Conservation (phyloP, 1,140 invertebrate genomes). For the Papilio dardanus region DNA sequence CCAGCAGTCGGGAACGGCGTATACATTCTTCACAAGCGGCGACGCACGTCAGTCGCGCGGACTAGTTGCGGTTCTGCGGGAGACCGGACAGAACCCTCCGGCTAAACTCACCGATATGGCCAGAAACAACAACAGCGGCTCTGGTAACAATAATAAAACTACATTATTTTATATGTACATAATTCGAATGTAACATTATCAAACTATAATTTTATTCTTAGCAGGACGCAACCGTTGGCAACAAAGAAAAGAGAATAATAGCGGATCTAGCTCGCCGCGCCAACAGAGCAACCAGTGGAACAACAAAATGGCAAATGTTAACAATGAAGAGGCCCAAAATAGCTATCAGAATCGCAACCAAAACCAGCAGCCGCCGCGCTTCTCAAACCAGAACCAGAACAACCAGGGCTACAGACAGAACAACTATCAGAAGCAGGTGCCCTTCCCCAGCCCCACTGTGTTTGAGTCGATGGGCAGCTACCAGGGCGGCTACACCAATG, state of each 20-base stretch:
- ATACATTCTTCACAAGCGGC: constrained; percentile 97
- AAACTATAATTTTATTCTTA: constrained; percentile 33
- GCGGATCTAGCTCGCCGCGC: constrained; percentile 70
- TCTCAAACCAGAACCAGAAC: constrained; percentile 70
- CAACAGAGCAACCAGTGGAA: constrained; percentile 79
- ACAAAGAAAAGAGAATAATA: constrained; percentile 80
- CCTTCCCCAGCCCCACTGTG: constrained; percentile 76
- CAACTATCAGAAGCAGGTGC: constrained; percentile 73
- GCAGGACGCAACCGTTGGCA: constrained; percentile 81
- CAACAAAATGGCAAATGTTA: constrained; percentile 73
- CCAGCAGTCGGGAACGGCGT: constrained; percentile 96
- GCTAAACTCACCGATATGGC: constrained; percentile 83
- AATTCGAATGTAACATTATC: neutral
- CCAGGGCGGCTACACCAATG: constrained; percentile 78
- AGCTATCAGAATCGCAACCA: constrained; percentile 67
- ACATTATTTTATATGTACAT: neutral
- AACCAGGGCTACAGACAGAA: constrained; percentile 73
- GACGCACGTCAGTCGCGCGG: constrained; percentile 96
- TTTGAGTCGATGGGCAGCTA: constrained; percentile 78
- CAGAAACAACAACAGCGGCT: constrained; percentile 69
- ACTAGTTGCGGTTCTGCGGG: constrained; percentile 93
- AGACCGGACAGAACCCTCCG: constrained; percentile 95
- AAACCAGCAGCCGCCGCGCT: constrained; percentile 73
- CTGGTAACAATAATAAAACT: constrained; percentile 54
- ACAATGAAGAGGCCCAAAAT: constrained; percentile 62